phyloP scores from a whole-genome alignment of 2,797 vertebrate genomes.

The Tarsius wallacei region DNA sequence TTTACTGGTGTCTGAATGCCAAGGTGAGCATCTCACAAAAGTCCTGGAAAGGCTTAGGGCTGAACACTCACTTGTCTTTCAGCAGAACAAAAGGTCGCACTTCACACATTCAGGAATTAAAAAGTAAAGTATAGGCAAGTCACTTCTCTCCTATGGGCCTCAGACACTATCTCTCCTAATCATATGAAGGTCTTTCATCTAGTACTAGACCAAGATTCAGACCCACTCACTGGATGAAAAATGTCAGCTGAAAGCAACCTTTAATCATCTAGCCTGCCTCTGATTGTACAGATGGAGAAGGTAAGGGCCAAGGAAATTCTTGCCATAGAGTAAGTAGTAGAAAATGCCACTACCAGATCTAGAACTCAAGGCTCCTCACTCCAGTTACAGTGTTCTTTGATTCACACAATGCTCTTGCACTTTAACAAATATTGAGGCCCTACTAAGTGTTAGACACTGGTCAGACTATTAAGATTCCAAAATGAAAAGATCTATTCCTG shows the following conservation, averaged over 20 bases:
- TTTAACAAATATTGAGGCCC: neutral
- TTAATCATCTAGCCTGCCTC: neutral
- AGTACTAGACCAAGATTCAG: neutral
- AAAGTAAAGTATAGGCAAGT: neutral
- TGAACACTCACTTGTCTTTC: slow-evolving; percentile 27
- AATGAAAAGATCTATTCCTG: neutral
- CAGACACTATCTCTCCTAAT: neutral
- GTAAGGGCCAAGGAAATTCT: neutral
- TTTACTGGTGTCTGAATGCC: slow-evolving; percentile 31
- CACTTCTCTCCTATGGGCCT: neutral
- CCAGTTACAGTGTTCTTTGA: neutral
- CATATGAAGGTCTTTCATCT: neutral
- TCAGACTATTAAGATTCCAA: neutral
- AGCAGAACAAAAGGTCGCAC: neutral
- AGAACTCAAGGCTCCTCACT: neutral
- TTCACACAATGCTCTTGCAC: neutral
- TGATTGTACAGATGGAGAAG: neutral
- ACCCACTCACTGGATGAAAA: neutral
- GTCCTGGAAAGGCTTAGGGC: neutral
- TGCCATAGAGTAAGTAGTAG: neutral
- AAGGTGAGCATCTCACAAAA: neutral
- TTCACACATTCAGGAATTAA: neutral
- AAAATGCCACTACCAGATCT: neutral
- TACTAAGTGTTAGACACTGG: neutral
- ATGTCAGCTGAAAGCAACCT: neutral